Conservation (phyloP, 2,113 vertebrate genomes). For the Bungarus multicinctus region DNA sequence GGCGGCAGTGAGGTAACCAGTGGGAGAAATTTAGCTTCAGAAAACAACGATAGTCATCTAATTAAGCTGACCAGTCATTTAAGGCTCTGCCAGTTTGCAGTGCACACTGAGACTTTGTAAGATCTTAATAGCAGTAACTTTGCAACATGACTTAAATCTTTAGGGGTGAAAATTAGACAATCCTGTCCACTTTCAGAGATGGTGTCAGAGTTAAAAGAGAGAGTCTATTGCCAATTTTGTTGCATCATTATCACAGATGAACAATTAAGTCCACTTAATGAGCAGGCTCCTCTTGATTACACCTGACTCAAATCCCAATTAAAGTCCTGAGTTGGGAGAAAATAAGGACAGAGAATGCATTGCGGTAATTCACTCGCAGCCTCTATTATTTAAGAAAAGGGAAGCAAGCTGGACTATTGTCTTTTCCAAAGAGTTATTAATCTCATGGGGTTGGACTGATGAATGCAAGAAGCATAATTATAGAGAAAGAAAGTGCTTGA, state of each 20-base stretch:
- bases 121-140: neutral
- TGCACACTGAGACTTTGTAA: neutral
- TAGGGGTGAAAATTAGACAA: neutral
- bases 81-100: neutral
- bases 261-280: constrained; percentile 12
- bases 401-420: constrained; percentile 39
- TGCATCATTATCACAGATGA: neutral
- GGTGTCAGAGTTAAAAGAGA: constrained; percentile 7
- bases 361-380: constrained; percentile 11
- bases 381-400: constrained; percentile 20
- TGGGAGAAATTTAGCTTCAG: neutral
- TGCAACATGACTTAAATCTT: neutral
- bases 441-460: neutral
- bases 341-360: neutral
- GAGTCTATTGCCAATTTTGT: neutral
- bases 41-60: neutral
- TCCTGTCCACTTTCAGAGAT: neutral
- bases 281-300: neutral
- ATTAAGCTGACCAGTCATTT: neutral
- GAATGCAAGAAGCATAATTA: constrained; percentile 12
- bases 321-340: neutral
- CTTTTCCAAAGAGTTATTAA: constrained; percentile 24
- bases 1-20: neutral
- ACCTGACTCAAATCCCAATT: neutral
- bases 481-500: constrained; percentile 24